Evolutionary conservation across 2,888 invertebrate species (phyloP).

Genomic region (Blomia tropicalis): DNA sequence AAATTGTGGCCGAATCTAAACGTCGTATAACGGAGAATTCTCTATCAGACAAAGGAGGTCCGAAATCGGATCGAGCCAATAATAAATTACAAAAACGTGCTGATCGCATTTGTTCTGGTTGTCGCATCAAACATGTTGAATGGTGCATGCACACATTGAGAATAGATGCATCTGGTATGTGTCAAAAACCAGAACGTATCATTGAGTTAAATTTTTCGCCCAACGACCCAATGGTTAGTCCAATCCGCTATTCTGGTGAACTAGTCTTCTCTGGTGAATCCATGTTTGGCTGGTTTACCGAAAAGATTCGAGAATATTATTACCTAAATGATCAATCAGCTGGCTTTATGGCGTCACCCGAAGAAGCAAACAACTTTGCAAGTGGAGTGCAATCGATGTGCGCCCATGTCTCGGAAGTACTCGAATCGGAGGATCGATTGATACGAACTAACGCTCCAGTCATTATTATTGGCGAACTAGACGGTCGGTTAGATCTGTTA

Average conservation of each 20-base stretch:
- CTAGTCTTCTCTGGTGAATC: neutral
- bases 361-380: neutral
- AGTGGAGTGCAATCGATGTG: neutral
- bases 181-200: neutral
- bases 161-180: neutral
- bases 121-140: neutral
- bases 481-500: conserved; percentile 54
- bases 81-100: too few species aligned
- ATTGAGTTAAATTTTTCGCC: neutral
- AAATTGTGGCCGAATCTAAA: neutral
- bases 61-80: too few species aligned
- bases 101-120: neutral
- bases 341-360: neutral
- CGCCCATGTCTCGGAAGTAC: neutral
- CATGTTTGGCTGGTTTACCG: neutral
- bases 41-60: neutral
- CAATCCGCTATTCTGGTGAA: neutral
- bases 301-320: neutral
- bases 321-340: too few species aligned
- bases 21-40: neutral
- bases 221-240: too few species aligned
- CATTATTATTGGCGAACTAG: conserved; percentile 52
- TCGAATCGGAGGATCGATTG: conserved; percentile 35
- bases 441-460: conserved; percentile 43
- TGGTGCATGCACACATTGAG: conserved; percentile 2